These are phyloP conservation scores for Lasioglossum zephyrum DNA, from an alignment of 2,888 invertebrate species.

Conservation along the genomic window DNA sequence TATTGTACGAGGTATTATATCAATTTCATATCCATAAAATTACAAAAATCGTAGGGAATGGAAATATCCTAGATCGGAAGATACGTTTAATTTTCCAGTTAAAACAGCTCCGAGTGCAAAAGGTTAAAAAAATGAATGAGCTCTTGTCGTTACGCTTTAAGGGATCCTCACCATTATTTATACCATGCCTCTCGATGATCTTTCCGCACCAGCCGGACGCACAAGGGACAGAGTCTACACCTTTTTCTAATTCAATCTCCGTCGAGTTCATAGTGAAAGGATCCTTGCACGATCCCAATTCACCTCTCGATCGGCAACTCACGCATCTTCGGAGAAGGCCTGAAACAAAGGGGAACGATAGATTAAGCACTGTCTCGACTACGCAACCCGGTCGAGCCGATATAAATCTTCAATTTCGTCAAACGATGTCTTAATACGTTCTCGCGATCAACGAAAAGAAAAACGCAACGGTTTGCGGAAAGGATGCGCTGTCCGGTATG, in stretches of 20 bases:
- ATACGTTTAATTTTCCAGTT: no score
- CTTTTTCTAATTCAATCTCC: slow-evolving; percentile 89
- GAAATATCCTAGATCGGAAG: no score
- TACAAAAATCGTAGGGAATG: no score
- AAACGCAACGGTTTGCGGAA: slow-evolving; percentile 10
- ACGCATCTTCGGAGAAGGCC: slow-evolving; percentile 91
- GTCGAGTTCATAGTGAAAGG: slow-evolving; percentile 93
- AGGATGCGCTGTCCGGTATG: slow-evolving; percentile 54
- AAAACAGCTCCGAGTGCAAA: no score
- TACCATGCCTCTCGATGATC: slow-evolving; percentile 92
- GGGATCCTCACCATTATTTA: slow-evolving; percentile 89
- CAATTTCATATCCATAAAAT: no score
- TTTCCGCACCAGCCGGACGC: slow-evolving; percentile 97
- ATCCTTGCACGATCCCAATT: slow-evolving; percentile 95
- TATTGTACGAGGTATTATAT: no score
- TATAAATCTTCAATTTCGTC: slow-evolving; percentile 14
- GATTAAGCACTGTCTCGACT: neutral
- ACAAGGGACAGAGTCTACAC: slow-evolving; percentile 92
- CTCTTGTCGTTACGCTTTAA: neutral
- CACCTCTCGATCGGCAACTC: slow-evolving; percentile 94
- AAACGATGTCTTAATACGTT: slow-evolving; percentile 13
- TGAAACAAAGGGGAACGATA: slow-evolving; percentile 75
- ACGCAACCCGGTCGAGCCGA: neutral
- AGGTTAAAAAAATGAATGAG: no score
- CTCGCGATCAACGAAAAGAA: neutral